Evolutionary conservation across 2,797 vertebrate genomes (phyloP).

Genomic region (Epinephelus coioides): DNA sequence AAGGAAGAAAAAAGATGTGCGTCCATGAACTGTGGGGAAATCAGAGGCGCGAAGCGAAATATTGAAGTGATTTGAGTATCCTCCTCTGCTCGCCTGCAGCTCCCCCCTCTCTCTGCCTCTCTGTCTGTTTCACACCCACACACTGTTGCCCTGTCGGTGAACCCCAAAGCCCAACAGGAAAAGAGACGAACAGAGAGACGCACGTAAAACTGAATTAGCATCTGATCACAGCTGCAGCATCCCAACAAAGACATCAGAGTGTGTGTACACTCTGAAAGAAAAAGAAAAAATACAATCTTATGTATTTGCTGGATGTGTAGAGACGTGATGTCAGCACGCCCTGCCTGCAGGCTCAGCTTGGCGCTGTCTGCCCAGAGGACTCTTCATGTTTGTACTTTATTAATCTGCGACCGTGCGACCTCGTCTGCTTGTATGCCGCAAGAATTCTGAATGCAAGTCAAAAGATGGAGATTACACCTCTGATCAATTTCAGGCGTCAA

Average conservation of each 20-base stretch:
- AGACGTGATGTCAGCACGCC: constrained; percentile 6
- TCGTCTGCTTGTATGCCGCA: neutral
- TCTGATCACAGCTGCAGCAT: constrained; percentile 41
- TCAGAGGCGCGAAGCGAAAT: neutral
- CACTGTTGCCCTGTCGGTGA: constrained; percentile 28
- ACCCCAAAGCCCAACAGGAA: constrained; percentile 24
- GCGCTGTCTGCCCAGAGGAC: neutral
- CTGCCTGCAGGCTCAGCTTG: neutral
- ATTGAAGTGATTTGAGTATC: constrained; percentile 5
- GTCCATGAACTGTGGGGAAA: neutral
- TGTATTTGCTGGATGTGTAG: neutral
- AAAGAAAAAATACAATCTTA: no score
- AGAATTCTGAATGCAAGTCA: constrained; percentile 11
- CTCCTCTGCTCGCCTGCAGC: constrained; percentile 18
- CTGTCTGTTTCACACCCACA: neutral
- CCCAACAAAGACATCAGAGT: constrained; percentile 43
- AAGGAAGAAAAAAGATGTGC: neutral
- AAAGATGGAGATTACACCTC: no score
- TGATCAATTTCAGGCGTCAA: no score
- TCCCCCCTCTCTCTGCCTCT: neutral
- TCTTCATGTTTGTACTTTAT: neutral
- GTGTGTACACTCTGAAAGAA: neutral
- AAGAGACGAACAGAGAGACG: neutral
- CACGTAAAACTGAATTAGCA: constrained; percentile 28
- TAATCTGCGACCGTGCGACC: constrained; percentile 35